Base-by-base conservation (phyloP, 2,797 vertebrate species). In the Bovichtus diacanthus region DNA sequence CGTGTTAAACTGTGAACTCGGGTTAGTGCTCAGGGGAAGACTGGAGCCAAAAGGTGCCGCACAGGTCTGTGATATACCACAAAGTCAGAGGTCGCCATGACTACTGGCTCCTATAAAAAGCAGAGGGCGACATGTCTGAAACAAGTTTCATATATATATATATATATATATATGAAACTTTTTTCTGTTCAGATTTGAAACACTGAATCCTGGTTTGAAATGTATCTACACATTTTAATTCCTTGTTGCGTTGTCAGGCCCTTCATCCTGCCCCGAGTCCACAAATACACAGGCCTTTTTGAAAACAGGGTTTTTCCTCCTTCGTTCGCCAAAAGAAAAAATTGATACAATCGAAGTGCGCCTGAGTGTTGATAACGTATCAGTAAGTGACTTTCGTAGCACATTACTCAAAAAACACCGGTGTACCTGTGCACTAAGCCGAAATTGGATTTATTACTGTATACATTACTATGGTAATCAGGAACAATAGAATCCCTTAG, bases 1-100 rank as follows among this genome's bases (percentile, higher is more conserved):
- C 16, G 36, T 54, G 47, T 73, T 55, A 29, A 82, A 65, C 65
- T 27, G 31, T 36, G 70, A 81, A 74, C 80, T 80, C 44, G 23
- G 73, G 61, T 81, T 63, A 74, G 56, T 8, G 53, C 27, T 66
- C 50, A 0, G 23, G 50, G 46, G 46, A 60, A 41, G 19, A 68
- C 19, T 19, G 36, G 39, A 79, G 61, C 50, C 12, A 69, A 65
- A n/a, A 67, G 59, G 60, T 39, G 54, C 31, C 34, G 10, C 67
- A 31, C 29, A 34, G 58, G 12, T 53, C 46, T 86, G 59, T 65
- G 54, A 87, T 76, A 74, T 51, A 58, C 15, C 31, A 56, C 36
- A 0, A 44, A 55, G 67, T 72, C 60, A 67, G 25, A 64, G 46
- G 62, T 70, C 86, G 78, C 72, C 27, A n/a, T 27, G 70, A 34